Evolutionary conservation across 2,113 vertebrate species (phyloP), one percentile per base, ranked within the genome.

Genomic region (Astur gentilis): DNA sequence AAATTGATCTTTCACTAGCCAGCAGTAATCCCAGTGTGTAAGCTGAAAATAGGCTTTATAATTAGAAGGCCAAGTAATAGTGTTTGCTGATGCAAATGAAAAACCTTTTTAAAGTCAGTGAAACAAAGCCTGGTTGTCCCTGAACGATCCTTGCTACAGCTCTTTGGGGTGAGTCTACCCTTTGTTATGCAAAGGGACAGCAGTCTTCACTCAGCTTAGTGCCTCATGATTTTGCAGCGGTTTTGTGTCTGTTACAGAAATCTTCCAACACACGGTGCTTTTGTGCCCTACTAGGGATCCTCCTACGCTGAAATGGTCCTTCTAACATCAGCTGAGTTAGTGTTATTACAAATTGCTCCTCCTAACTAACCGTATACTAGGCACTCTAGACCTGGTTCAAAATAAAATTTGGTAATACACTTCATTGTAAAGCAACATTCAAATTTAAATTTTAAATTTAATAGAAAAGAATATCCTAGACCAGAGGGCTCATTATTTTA

Each of bases 11-110:
- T 95, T 83, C 58, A 18, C 8, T 54, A 87, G 27, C 32, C 55
- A 76, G 44, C 5, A 1, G 31, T 61, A 91, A 83, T 96, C 49
- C 70, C 31, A 55, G 9, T 22, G 65, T 79, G 69, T 44, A 89
- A 94, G 84, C 29, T 67, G 77, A 87, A 90, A 85, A 89, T 26
- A 79, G 32, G 4, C 8, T 86, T 90, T 72, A 67, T 45, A 89
- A 90, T 83, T 86, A 90, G 55, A 93, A 66, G 49, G 55, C 19
- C 66, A 88, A 58, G 40, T 79, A 80, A 91, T 15, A 80, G 16
- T 40, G 62, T 90, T 90, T 95, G 62, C 70, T 92, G 66, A 88
- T 94, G 76, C 19, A 92, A 92, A 93, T 89, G 21, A 8, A 93
- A 95, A 83, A 83, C 36, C 29, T 80, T 83, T 69, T 58, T 58